Conservation (phyloP, 2,797 vertebrate species). For the Anabacerthia variegaticeps region DNA sequence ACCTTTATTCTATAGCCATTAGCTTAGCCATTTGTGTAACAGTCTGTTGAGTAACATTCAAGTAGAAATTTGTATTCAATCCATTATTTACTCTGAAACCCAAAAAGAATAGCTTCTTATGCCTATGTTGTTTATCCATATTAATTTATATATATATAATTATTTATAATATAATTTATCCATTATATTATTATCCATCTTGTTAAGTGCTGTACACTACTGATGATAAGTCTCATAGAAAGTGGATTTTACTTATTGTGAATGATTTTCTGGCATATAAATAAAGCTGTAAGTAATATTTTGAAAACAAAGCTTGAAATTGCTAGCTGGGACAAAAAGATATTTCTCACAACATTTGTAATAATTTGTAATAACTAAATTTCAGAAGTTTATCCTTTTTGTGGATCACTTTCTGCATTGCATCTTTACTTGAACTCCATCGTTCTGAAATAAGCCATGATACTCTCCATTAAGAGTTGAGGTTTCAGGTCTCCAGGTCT, state of each 20-base stretch:
- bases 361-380: background rate
- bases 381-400: background rate
- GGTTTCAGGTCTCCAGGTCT: background rate
- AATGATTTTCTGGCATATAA: background rate
- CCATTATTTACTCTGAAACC: constrained; percentile 47
- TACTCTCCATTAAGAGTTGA: background rate
- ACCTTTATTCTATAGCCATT: constrained; percentile 68
- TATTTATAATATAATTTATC: no score
- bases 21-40: constrained; percentile 61
- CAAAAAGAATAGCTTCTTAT: constrained; percentile 16
- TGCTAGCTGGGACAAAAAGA: background rate
- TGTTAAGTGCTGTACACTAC: background rate
- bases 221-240: background rate
- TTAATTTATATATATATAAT: background rate
- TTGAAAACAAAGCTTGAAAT: background rate
- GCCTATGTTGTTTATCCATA: constrained; percentile 5
- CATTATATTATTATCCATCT: background rate
- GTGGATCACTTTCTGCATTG: background rate
- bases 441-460: background rate
- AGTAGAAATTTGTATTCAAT: constrained; percentile 55
- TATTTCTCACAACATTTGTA: background rate
- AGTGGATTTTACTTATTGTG: background rate
- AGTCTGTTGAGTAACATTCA: constrained; percentile 49
- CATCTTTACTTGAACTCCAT: background rate
- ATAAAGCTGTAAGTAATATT: background rate